Evolutionary conservation across 2,888 invertebrate genomes (phyloP).

Genomic region (Erpobdella octoculata): DNA sequence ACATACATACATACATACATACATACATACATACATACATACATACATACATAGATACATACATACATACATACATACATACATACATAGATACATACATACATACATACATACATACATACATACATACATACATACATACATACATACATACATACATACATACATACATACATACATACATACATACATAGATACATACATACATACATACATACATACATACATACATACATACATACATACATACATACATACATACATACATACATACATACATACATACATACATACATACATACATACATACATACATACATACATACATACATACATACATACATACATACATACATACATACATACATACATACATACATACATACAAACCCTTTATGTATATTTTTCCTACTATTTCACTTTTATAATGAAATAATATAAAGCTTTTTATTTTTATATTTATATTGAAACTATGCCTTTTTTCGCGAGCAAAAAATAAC

Average conservation of each 20-base stretch:
- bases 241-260: conserved; percentile 26
- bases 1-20: conserved; percentile 27
- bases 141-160: neutral
- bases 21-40: conserved; percentile 26
- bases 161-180: neutral
- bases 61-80: neutral
- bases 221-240: conserved; percentile 7
- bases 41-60: neutral
- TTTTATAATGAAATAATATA: too few species aligned
- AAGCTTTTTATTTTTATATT: too few species aligned
- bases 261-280: neutral
- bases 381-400: neutral
- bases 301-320: neutral
- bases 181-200: neutral
- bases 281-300: neutral
- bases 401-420: too few species aligned
- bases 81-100: neutral
- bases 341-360: neutral
- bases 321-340: neutral
- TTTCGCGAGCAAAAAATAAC: too few species aligned
- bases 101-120: neutral
- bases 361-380: neutral
- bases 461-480: too few species aligned
- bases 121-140: conserved; percentile 28
- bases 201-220: neutral